phyloP scores from a whole-genome alignment of 2,888 invertebrate genomes.

The Digitonthophagus gazella region DNA sequence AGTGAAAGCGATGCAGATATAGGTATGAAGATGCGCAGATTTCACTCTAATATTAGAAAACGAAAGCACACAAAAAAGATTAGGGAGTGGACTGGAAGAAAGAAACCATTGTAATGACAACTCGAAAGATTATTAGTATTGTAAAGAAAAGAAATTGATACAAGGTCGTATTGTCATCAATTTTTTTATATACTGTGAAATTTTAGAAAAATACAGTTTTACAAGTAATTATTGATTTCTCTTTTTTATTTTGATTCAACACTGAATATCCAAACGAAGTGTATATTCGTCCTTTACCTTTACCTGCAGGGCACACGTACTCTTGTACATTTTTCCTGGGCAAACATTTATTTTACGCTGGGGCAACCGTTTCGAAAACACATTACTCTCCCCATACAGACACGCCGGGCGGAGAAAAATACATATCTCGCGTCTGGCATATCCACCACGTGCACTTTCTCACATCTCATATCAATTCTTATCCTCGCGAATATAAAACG shows the following conservation, averaged over 20 bases:
- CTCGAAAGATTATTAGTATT: too few species aligned
- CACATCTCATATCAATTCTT: slow-evolving; percentile 45
- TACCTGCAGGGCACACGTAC: background rate
- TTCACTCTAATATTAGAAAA: background rate
- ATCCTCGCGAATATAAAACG: slow-evolving; percentile 43
- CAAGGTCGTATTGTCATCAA: background rate
- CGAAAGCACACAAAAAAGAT: background rate
- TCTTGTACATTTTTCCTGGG: slow-evolving; percentile 15
- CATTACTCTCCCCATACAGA: slow-evolving; percentile 11
- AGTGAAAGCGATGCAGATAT: background rate
- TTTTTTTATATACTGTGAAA: background rate
- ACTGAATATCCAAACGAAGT: background rate
- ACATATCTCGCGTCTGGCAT: slow-evolving; percentile 13
- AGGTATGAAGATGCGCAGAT: background rate
- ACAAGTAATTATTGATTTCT: background rate
- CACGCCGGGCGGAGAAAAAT: background rate
- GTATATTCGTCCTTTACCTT: background rate
- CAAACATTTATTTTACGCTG: slow-evolving; percentile 15
- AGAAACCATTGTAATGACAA: too few species aligned
- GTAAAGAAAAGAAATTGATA: background rate
- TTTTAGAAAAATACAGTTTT: background rate
- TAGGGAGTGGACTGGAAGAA: too few species aligned
- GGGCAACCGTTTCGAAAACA: slow-evolving; percentile 16
- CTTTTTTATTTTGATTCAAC: background rate
- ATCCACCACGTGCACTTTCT: slow-evolving; percentile 40